Conservation (phyloP, 2,797 vertebrate genomes). For the Cirrhinus molitorella region DNA sequence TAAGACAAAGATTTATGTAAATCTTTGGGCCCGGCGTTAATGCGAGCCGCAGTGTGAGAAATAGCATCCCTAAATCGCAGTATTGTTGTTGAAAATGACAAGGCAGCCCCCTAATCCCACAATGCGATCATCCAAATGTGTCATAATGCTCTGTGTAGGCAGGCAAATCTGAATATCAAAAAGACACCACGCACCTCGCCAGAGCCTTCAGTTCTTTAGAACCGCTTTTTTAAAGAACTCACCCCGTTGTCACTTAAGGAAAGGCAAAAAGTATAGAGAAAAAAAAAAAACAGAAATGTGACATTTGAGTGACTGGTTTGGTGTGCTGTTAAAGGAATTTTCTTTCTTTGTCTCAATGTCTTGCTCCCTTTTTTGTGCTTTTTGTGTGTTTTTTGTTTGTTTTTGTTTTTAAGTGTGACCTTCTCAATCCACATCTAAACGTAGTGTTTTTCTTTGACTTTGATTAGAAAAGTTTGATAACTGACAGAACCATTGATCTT, state of each 20-base stretch:
- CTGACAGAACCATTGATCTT: constrained; percentile 1
- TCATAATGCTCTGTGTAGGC: constrained; percentile 85
- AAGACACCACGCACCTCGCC: constrained; percentile 76
- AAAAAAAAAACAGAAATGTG: constrained; percentile 50
- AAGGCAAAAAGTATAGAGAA: constrained; percentile 52
- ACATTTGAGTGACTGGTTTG: constrained; percentile 67
- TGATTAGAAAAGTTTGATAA: constrained; percentile 29
- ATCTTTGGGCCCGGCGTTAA: constrained; percentile 83
- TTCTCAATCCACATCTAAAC: constrained; percentile 43
- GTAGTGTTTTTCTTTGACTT: constrained; percentile 48
- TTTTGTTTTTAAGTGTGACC: constrained; percentile 57
- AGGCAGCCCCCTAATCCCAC: constrained; percentile 86
- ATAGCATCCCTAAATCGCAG: constrained; percentile 84
- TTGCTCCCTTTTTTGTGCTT: constrained; percentile 9
- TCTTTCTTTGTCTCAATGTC: constrained; percentile 52
- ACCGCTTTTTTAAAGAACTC: constrained; percentile 67
- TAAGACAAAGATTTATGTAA: constrained; percentile 90
- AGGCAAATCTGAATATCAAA: constrained; percentile 82
- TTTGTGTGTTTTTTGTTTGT: constrained; percentile 44
- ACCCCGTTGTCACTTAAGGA: constrained; percentile 69
- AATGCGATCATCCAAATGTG: constrained; percentile 85
- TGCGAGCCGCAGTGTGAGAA: constrained; percentile 82
- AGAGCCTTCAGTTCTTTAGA: constrained; percentile 70
- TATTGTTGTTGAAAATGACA: constrained; percentile 87
- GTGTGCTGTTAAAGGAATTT: constrained; percentile 59